phyloP scores from a whole-genome alignment of 2,797 vertebrate genomes.

The Distichodus sexfasciatus region DNA sequence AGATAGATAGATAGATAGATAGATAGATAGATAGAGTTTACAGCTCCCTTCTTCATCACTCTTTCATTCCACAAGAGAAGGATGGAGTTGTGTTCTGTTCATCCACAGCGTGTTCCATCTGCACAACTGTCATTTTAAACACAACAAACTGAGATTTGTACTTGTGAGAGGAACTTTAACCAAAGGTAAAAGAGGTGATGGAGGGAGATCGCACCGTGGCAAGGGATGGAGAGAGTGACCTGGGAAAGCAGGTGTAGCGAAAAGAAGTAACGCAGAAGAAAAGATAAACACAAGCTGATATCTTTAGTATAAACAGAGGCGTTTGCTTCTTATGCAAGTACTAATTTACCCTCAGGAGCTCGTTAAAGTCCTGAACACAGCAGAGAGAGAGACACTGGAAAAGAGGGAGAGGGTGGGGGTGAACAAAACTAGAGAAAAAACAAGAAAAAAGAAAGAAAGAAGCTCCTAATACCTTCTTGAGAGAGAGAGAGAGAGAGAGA shows the following conservation, averaged over 20 bases:
- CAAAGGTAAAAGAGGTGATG: slow-evolving; percentile 10
- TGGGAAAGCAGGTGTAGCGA: not conserved
- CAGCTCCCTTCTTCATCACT: too few relatives aligned
- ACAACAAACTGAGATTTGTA: too few relatives aligned
- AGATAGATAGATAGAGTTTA: too few relatives aligned
- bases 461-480: slow-evolving; percentile 64
- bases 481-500: slow-evolving; percentile 28
- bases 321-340: slow-evolving; percentile 72
- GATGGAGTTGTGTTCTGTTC: too few relatives aligned
- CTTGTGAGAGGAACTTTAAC: too few relatives aligned
- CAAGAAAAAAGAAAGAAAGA: too few relatives aligned
- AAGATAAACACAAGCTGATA: slow-evolving; percentile 49
- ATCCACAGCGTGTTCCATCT: too few relatives aligned
- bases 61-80: too few relatives aligned
- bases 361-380: slow-evolving; percentile 74
- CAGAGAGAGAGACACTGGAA: slow-evolving; percentile 68
- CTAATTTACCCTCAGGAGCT: slow-evolving; percentile 74
- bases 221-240: slow-evolving; percentile 16
- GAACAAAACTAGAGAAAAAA: too few relatives aligned
- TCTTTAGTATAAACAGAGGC: slow-evolving; percentile 60
- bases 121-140: too few relatives aligned
- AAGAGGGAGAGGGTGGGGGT: too few relatives aligned
- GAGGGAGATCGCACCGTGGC: not conserved
- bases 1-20: too few relatives aligned
- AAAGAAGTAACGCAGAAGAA: slow-evolving; percentile 24